A percentile compares a stretch with the other conserved stretches of the same genome.
Conservation (phyloP, 2,797 vertebrate genomes). For the Schizopygopsis pylzovi region DNA sequence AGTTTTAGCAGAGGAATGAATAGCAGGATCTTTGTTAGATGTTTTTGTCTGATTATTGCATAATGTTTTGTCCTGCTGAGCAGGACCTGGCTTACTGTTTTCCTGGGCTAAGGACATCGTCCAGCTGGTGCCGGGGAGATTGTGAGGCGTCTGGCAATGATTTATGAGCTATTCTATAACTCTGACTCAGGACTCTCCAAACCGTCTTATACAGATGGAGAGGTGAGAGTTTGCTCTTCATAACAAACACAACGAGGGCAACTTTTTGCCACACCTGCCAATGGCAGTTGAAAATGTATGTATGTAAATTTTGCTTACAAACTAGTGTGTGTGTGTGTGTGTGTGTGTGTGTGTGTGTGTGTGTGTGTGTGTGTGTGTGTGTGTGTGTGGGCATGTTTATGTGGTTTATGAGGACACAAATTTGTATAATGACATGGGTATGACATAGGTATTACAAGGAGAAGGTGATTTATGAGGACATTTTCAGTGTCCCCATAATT, state of each 20-base stretch:
- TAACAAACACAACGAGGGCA: not conserved
- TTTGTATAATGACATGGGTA: too few relatives aligned
- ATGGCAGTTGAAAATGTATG: not conserved
- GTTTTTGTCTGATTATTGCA: conserved; percentile 6
- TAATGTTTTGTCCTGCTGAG: conserved; percentile 20
- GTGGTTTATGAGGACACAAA: too few relatives aligned
- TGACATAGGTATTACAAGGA: too few relatives aligned
- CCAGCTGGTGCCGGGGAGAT: conserved; percentile 52
- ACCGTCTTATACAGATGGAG: not conserved
- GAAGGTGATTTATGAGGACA: too few relatives aligned
- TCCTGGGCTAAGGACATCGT: conserved; percentile 45
- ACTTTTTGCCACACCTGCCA: not conserved
- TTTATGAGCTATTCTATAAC: conserved; percentile 39
- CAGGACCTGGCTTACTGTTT: conserved; percentile 43
- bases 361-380: too few relatives aligned
- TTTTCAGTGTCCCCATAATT: too few relatives aligned
- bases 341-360: not conserved
- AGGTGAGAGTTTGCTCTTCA: conserved; percentile 1
- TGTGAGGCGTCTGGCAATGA: conserved; percentile 42
- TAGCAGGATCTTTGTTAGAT: not conserved
- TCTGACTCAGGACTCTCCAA: not conserved
- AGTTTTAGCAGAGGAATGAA: conserved; percentile 11
- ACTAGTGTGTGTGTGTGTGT: not conserved
- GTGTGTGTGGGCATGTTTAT: too few relatives aligned
- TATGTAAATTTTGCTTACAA: not conserved